These are phyloP conservation scores for Agonopterix alstromeriana DNA, from an alignment of 2,888 invertebrate species.

Conservation along the genomic window DNA sequence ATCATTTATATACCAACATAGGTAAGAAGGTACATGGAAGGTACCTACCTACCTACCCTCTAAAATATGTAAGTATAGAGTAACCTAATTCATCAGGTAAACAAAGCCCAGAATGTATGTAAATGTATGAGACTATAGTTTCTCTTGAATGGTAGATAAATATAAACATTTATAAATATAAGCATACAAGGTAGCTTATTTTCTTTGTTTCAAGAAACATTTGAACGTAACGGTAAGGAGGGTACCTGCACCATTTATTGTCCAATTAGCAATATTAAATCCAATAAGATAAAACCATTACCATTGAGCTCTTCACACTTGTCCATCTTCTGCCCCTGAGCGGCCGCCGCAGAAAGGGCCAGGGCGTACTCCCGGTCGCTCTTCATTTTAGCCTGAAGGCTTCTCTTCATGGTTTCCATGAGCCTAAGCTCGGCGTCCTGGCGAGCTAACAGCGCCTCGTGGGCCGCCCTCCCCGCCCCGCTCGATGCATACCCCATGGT, in stretches of 20 bases:
- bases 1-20: no score
- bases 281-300: conserved; percentile 24
- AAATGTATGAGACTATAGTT: no score
- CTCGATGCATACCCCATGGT: conserved; percentile 92
- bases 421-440: conserved; percentile 96
- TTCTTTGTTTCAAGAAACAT: conserved; percentile 3
- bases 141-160: no score
- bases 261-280: neutral
- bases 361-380: conserved; percentile 94
- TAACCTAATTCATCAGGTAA: no score
- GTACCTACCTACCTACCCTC: no score
- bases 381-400: conserved; percentile 90
- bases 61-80: no score
- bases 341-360: conserved; percentile 86
- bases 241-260: neutral
- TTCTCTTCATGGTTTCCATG: conserved; percentile 93
- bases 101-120: no score
- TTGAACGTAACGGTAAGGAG: conserved; percentile 15
- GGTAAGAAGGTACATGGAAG: no score
- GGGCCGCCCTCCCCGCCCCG: conserved; percentile 91
- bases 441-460: conserved; percentile 91
- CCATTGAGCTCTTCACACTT: conserved; percentile 84
- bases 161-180: no score
- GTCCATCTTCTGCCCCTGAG: conserved; percentile 90
- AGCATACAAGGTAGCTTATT: neutral